Percentiles rank a stretch among this genome's conserved stretches.
Evolutionary conservation across 2,888 invertebrate genomes (phyloP).

Genomic region (Mesochorus sp.): DNA sequence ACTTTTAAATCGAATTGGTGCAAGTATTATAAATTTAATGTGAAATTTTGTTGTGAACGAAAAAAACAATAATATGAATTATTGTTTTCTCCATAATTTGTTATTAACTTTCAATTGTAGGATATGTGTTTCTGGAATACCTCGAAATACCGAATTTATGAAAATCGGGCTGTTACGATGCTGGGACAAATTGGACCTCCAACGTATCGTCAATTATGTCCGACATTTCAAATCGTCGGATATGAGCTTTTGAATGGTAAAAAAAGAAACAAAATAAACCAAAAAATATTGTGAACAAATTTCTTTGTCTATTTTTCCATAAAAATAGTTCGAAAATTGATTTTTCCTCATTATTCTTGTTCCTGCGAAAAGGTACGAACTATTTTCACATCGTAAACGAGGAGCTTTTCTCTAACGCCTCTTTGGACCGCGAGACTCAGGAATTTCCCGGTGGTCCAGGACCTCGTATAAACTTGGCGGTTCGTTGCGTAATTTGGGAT

Average conservation of each 20-base stretch:
- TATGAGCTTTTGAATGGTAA: conserved; percentile 83
- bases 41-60: too few species aligned
- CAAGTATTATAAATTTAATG: too few species aligned
- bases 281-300: neutral
- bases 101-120: too few species aligned
- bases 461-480: conserved; percentile 75
- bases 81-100: too few species aligned
- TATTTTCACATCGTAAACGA: conserved; percentile 81
- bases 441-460: conserved; percentile 78
- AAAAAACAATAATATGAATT: too few species aligned
- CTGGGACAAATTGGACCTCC: conserved; percentile 82
- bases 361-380: conserved; percentile 73
- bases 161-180: conserved; percentile 76
- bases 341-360: neutral
- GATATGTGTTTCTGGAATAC: conserved; percentile 79
- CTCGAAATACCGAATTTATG: conserved; percentile 77
- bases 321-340: neutral
- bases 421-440: conserved; percentile 82
- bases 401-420: conserved; percentile 80
- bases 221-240: conserved; percentile 81
- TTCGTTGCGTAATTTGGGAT: conserved; percentile 82
- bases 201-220: conserved; percentile 82
- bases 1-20: too few species aligned
- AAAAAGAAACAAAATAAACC: conserved; percentile 23
- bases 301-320: too few species aligned